A percentile compares a stretch with the other conserved stretches of the same genome.
phyloP scores from a whole-genome alignment of 2,888 invertebrate species.

The Nasonia oneida region DNA sequence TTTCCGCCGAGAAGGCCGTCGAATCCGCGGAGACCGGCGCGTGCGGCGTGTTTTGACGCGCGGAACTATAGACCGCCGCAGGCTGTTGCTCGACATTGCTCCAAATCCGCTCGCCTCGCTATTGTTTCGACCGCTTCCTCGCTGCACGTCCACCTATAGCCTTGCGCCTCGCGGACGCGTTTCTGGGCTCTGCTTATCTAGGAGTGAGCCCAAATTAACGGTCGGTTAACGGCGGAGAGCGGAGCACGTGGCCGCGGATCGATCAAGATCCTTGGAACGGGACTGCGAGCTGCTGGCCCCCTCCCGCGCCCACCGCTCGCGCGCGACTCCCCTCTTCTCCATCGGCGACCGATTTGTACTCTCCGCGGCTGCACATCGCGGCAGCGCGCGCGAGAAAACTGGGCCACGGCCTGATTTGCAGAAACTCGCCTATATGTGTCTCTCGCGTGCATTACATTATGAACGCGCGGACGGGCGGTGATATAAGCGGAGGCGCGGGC shows the following conservation, averaged over 20 bases:
- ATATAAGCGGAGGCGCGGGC: slow-evolving; percentile 15
- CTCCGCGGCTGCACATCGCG: slow-evolving; percentile 45
- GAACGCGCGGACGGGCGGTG: slow-evolving; percentile 2
- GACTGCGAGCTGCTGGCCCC: slow-evolving; percentile 49
- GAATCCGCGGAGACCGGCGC: not conserved
- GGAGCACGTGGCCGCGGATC: slow-evolving; percentile 63
- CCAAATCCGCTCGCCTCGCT: slow-evolving; percentile 52
- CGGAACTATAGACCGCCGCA: slow-evolving; percentile 15
- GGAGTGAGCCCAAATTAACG: too few species aligned
- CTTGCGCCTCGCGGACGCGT: too few species aligned
- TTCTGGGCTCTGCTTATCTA: too few species aligned
- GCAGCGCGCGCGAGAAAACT: slow-evolving; percentile 70
- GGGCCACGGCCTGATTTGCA: slow-evolving; percentile 78
- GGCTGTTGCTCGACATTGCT: slow-evolving; percentile 55
- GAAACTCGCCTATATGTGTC: slow-evolving; percentile 68
- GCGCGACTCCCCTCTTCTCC: not conserved
- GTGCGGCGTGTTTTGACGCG: not conserved
- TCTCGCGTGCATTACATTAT: slow-evolving; percentile 4
- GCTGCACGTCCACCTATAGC: too few species aligned
- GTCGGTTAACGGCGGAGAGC: not conserved
- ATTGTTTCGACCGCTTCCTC: slow-evolving; percentile 31
- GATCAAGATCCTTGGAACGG: slow-evolving; percentile 67
- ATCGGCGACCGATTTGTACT: slow-evolving; percentile 54
- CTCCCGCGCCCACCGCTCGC: not conserved
- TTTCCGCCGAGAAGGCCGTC: slow-evolving; percentile 2